Evolutionary conservation across 2,888 invertebrate genomes (phyloP).

Genomic region (Cremastinae sp.): DNA sequence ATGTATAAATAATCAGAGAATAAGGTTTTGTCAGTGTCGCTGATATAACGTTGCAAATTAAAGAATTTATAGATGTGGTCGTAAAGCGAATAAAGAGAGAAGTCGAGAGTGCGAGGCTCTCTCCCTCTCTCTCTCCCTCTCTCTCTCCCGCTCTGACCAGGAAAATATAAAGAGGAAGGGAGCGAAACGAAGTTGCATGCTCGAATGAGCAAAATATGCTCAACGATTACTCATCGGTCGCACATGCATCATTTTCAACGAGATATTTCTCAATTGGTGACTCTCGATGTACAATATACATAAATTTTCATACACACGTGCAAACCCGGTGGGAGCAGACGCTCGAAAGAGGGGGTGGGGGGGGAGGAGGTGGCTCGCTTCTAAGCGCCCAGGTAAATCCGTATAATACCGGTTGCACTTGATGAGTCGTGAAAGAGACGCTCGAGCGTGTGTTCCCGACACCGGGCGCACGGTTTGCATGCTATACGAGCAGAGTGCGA

Average conservation of each 20-base stretch:
- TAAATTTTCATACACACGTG: conserved; percentile 3
- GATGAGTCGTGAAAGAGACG: conserved; percentile 50
- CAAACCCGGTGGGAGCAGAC: conserved; percentile 1
- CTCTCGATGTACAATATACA: conserved; percentile 6
- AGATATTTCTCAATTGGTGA: conserved; percentile 28
- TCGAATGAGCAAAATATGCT: conserved; percentile 29
- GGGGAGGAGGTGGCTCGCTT: conserved; percentile 1
- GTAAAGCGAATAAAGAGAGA: conserved; percentile 16
- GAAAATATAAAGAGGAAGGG: too few species aligned
- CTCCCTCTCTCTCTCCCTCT: too few species aligned
- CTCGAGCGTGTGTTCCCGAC: conserved; percentile 34
- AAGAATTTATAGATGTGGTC: conserved; percentile 8
- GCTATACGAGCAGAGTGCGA: conserved; percentile 26
- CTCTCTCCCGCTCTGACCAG: background rate
- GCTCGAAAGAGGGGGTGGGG: background rate
- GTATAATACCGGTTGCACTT: conserved; percentile 42
- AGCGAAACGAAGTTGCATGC: conserved; percentile 8
- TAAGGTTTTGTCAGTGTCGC: conserved; percentile 11
- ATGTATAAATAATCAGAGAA: conserved; percentile 10
- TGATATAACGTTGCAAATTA: conserved; percentile 12
- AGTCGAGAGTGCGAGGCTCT: too few species aligned
- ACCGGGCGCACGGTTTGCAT: conserved; percentile 12
- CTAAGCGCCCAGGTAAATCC: conserved; percentile 53
- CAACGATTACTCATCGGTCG: conserved; percentile 34
- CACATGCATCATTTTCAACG: conserved; percentile 27